These are phyloP conservation scores for Megaustenia siamemsis DNA, from an alignment of 2,888 invertebrate species.

Conservation along the genomic window DNA sequence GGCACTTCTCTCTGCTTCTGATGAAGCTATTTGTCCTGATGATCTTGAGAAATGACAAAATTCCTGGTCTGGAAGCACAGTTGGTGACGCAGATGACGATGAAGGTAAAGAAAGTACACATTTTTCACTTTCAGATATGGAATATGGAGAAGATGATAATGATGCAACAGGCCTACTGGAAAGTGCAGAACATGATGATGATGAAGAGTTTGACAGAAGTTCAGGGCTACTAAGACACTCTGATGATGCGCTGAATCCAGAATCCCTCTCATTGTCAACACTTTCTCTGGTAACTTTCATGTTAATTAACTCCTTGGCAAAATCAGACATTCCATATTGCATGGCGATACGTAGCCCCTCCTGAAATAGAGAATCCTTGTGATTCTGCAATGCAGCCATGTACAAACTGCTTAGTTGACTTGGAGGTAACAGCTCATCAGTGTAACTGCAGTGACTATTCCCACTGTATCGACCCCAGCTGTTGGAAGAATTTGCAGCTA, in stretches of 20 bases:
- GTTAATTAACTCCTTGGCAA: constrained; percentile 72
- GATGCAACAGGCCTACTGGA: background rate
- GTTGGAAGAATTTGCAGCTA: background rate
- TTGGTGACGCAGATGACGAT: background rate
- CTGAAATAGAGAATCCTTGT: constrained; percentile 80
- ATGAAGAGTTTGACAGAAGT: background rate
- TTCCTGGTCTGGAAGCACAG: background rate
- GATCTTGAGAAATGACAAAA: background rate
- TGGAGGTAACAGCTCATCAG: background rate
- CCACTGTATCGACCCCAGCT: background rate
- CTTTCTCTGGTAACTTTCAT: constrained; percentile 36
- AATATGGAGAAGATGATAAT: background rate
- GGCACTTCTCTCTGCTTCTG: background rate
- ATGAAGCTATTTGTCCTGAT: background rate
- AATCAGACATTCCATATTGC: constrained; percentile 78
- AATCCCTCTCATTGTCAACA: constrained; percentile 3
- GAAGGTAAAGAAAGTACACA: background rate
- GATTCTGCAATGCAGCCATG: constrained; percentile 54
- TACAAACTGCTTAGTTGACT: constrained; percentile 55
- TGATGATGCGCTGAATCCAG: background rate
- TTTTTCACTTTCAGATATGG: background rate
- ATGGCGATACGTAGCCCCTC: constrained; percentile 81
- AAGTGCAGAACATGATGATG: background rate
- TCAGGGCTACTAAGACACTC: background rate
- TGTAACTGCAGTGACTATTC: background rate